Percentiles rank a stretch among this genome's conserved stretches.
Evolutionary conservation across 2,888 invertebrate genomes (phyloP).

Genomic region (Aporophyla nigra): DNA sequence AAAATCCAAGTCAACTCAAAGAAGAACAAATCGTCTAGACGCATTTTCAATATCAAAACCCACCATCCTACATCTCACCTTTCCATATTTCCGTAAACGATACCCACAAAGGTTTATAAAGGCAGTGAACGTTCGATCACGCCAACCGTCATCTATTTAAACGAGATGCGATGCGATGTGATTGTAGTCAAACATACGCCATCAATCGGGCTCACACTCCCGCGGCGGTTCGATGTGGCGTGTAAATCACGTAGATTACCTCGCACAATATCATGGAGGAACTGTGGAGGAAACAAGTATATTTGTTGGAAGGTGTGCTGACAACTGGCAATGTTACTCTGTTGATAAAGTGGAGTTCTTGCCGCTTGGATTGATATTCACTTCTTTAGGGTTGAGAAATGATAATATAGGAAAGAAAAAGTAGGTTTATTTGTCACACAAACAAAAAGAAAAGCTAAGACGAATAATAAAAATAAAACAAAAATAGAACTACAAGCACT

Average conservation of each 20-base stretch:
- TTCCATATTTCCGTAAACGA: constrained; percentile 41
- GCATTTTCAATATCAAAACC: neutral
- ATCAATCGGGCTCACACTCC: constrained; percentile 61
- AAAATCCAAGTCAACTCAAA: neutral
- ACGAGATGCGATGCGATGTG: constrained; percentile 66
- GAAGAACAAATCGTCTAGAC: constrained; percentile 30
- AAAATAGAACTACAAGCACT: too few relatives aligned
- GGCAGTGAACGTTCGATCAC: constrained; percentile 45
- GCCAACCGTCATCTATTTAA: constrained; percentile 59
- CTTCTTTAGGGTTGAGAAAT: neutral
- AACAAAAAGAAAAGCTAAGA: too few relatives aligned
- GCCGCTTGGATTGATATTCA: constrained; percentile 14
- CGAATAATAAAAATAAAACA: too few relatives aligned
- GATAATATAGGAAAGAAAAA: too few relatives aligned
- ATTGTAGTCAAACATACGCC: constrained; percentile 62
- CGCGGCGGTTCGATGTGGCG: constrained; percentile 54
- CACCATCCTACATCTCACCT: neutral
- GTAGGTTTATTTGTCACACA: too few relatives aligned
- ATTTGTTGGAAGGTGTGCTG: constrained; percentile 26
- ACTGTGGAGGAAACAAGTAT: constrained; percentile 33
- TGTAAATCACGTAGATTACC: constrained; percentile 66
- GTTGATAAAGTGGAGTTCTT: constrained; percentile 4
- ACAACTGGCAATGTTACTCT: constrained; percentile 16
- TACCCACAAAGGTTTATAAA: constrained; percentile 48
- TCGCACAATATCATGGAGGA: constrained; percentile 47